Conservation (phyloP, 2,113 vertebrate genomes). For the Dasypus novemcinctus region DNA sequence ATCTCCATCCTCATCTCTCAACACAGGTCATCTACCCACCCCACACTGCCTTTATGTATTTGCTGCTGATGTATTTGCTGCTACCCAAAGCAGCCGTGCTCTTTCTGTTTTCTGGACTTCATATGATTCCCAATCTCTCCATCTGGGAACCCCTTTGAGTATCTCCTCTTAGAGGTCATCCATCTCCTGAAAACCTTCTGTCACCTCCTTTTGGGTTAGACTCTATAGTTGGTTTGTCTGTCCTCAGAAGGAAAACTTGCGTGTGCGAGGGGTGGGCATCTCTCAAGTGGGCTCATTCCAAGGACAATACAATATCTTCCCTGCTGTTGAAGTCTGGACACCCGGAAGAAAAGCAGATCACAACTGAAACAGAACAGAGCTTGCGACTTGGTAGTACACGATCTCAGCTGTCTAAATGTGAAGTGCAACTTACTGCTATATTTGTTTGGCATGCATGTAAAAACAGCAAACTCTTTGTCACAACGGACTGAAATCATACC, state of each 20-base stretch:
- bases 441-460: neutral
- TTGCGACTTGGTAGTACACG: neutral
- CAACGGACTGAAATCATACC: neutral
- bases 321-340: neutral
- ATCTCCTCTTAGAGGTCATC: neutral
- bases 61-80: neutral
- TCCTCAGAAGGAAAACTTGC: neutral
- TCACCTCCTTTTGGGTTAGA: neutral
- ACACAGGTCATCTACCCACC: neutral
- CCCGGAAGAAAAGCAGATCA: neutral
- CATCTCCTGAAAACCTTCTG: neutral
- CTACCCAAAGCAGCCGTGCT: neutral
- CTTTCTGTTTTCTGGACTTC: neutral
- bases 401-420: neutral
- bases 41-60: neutral
- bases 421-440: neutral
- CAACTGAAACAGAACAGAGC: neutral
- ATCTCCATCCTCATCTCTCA: neutral
- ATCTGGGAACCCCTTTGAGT: neutral
- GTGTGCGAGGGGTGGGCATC: neutral
- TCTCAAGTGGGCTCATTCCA: neutral
- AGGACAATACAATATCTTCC: neutral
- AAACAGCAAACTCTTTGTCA: neutral
- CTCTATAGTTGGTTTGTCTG: neutral
- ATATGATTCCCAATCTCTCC: neutral